These are phyloP conservation scores for Dendrolimus pini DNA, from an alignment of 2,888 invertebrate species.

Conservation along the genomic window DNA sequence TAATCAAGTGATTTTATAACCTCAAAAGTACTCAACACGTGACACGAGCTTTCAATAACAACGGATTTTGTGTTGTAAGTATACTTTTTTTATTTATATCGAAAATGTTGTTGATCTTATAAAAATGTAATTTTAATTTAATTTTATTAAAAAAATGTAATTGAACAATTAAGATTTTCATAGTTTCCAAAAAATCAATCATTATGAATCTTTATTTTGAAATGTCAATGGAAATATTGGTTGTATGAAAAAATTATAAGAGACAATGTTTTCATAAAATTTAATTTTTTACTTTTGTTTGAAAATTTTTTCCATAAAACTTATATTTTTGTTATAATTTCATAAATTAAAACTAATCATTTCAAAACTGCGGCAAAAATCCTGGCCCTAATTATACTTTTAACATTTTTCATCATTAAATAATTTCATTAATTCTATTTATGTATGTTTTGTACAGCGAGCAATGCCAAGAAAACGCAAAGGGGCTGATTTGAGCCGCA, in stretches of 20 bases:
- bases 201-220: neutral
- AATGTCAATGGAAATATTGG: slow-evolving; percentile 2
- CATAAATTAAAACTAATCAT: neutral
- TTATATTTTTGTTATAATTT: neutral
- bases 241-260: slow-evolving; percentile 3
- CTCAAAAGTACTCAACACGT: slow-evolving; percentile 13
- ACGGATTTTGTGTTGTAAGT: slow-evolving; percentile 12
- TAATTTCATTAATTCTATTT: slow-evolving; percentile 10
- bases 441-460: slow-evolving; percentile 13
- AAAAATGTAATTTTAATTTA: slow-evolving; percentile 5
- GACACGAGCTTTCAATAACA: slow-evolving; percentile 10
- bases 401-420: slow-evolving; percentile 4
- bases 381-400: neutral
- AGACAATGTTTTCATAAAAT: slow-evolving; percentile 4
- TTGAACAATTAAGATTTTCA: slow-evolving; percentile 5
- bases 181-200: slow-evolving; percentile 3
- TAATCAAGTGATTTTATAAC: slow-evolving; percentile 13
- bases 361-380: slow-evolving; percentile 4
- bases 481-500: slow-evolving; percentile 12
- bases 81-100: slow-evolving; percentile 8
- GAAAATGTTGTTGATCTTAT: slow-evolving; percentile 5
- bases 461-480: slow-evolving; percentile 17
- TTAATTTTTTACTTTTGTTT: slow-evolving; percentile 3
- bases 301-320: slow-evolving; percentile 2
- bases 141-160: slow-evolving; percentile 9